Conservation (phyloP, 2,888 invertebrate genomes). For the Theretra japonica region DNA sequence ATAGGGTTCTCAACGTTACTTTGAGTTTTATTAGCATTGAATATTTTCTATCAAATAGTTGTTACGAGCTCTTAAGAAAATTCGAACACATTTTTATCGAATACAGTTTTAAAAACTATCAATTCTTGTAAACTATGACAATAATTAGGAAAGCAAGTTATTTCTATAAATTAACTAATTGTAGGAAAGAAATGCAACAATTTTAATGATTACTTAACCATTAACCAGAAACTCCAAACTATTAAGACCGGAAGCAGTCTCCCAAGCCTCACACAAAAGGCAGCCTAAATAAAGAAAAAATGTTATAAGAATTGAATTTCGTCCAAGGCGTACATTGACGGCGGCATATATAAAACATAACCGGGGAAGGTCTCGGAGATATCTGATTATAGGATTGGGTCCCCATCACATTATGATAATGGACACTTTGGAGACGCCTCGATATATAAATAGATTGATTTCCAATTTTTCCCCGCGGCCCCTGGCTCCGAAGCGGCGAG, state of each 20-base stretch:
- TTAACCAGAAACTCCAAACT: too few relatives aligned
- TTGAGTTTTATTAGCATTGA: too few relatives aligned
- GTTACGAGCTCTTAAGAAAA: too few relatives aligned
- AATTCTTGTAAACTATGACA: too few relatives aligned
- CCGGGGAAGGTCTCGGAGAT: conserved; percentile 63
- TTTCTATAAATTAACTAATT: too few relatives aligned
- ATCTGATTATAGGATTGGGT: conserved; percentile 77
- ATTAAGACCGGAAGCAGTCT: not conserved
- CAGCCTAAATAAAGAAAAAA: not conserved
- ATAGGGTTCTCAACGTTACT: too few relatives aligned
- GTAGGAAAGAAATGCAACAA: too few relatives aligned
- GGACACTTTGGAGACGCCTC: conserved; percentile 69
- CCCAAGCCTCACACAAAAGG: not conserved
- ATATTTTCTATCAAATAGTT: too few relatives aligned
- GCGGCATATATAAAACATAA: conserved; percentile 57
- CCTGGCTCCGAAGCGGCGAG: conserved; percentile 42
- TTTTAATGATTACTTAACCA: too few relatives aligned
- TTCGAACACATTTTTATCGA: too few relatives aligned
- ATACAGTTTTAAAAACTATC: too few relatives aligned
- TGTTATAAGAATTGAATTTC: conserved; percentile 2
- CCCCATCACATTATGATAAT: conserved; percentile 77
- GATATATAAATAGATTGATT: conserved; percentile 79
- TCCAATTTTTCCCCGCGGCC: conserved; percentile 65
- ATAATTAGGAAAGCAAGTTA: too few relatives aligned
- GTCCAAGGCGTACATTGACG: conserved; percentile 16